Evolutionary conservation across 2,113 vertebrate species (phyloP).

Genomic region (Poicephalus gulielmi): DNA sequence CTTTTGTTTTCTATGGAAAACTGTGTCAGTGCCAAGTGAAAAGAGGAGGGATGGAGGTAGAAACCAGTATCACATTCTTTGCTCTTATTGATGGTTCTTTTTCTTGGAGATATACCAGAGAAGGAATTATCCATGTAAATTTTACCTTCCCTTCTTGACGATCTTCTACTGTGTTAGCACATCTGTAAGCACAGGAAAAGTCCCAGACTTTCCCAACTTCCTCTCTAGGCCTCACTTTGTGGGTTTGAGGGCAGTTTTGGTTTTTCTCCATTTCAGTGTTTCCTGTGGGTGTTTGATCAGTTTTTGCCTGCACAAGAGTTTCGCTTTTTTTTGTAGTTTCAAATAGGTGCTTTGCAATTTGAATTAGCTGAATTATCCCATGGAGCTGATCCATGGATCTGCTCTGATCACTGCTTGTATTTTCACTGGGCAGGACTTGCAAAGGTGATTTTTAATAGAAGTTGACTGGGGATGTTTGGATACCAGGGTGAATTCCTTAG

Average conservation of each 20-base stretch:
- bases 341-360: neutral
- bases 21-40: neutral
- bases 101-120: neutral
- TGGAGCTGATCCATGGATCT: neutral
- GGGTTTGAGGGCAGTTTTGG: neutral
- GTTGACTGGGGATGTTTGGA: neutral
- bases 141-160: neutral
- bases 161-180: neutral
- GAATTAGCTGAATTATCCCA: neutral
- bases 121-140: neutral
- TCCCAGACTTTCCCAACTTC: conserved; percentile 28
- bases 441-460: neutral
- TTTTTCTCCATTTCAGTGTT: conserved; percentile 2
- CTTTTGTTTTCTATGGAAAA: neutral
- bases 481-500: neutral
- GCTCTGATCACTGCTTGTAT: neutral
- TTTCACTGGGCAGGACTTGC: neutral
- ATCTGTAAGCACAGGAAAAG: neutral
- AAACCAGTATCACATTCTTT: neutral
- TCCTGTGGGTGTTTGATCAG: neutral
- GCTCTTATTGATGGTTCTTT: neutral
- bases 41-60: neutral
- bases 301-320: neutral
- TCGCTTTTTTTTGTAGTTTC: neutral
- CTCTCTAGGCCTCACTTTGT: neutral